A percentile compares a stretch with the other conserved stretches of the same genome.
Evolutionary conservation across 2,797 vertebrate genomes (phyloP).

Genomic region (Brachymystax lenok): DNA sequence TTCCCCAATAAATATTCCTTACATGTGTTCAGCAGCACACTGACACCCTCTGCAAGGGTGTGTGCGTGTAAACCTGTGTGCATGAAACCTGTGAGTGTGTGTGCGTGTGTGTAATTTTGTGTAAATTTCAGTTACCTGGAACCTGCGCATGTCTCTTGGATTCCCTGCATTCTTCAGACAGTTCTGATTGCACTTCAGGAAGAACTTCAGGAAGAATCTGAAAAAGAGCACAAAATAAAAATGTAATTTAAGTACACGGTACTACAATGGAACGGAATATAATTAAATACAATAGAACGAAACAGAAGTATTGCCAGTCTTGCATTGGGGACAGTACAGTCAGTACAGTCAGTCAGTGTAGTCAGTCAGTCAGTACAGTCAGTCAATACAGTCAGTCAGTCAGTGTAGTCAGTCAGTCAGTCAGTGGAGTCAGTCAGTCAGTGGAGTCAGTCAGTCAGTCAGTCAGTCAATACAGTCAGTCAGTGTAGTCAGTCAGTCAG

Average conservation of each 20-base stretch:
- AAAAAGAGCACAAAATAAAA: conserved; percentile 56
- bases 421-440: too few relatives aligned
- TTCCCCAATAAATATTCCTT: conserved; percentile 75
- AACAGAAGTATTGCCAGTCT: too few relatives aligned
- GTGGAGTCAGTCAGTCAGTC: too few relatives aligned
- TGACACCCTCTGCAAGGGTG: conserved; percentile 29
- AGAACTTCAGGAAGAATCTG: conserved; percentile 99
- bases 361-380: too few relatives aligned
- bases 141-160: conserved; percentile 98
- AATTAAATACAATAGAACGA: too few relatives aligned
- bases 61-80: conserved; percentile 52
- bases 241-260: accelerated
- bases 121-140: conserved; percentile 86
- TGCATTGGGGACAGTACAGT: too few relatives aligned
- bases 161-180: conserved; percentile 99
- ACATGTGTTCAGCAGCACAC: conserved; percentile 48
- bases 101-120: not conserved
- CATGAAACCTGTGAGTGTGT: conserved; percentile 23
- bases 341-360: too few relatives aligned
- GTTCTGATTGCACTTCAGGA: conserved; percentile 99
- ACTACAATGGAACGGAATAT: too few relatives aligned
- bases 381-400: too few relatives aligned
- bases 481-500: too few relatives aligned
- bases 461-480: too few relatives aligned
- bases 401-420: too few relatives aligned